Evolutionary conservation across 37 sponge, comb jelly and placozoan genomes (phyloP).

Genomic region (Chondrosia reniformis): DNA sequence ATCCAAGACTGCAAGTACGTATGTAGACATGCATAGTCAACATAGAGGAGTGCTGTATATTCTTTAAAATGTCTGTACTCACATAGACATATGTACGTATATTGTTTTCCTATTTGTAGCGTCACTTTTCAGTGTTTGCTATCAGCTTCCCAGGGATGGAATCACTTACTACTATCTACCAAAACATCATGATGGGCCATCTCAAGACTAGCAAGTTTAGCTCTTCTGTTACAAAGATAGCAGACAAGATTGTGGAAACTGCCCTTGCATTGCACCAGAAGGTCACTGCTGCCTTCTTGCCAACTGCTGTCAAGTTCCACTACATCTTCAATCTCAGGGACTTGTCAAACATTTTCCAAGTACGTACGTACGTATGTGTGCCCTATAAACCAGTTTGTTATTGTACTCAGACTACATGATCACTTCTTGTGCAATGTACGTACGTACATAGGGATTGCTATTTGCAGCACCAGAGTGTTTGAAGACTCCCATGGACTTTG

Average conservation of each 20-base stretch:
- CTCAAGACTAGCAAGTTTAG: slow-evolving; percentile 58
- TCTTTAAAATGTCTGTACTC: not conserved
- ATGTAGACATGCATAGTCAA: not conserved
- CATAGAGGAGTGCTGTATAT: not conserved
- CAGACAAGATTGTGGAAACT: slow-evolving; percentile 77
- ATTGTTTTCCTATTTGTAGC: slow-evolving; percentile 25
- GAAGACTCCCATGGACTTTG: slow-evolving; percentile 85
- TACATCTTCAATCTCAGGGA: slow-evolving; percentile 98
- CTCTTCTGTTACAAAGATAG: slow-evolving; percentile 44
- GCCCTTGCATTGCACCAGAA: slow-evolving; percentile 85
- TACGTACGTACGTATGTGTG: slow-evolving; percentile 14
- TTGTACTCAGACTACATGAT: not conserved
- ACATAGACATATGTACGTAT: not conserved
- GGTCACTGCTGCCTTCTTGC: slow-evolving; percentile 75
- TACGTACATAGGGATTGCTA: slow-evolving; percentile 70
- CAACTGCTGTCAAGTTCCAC: slow-evolving; percentile 99
- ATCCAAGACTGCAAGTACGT: slow-evolving; percentile 78
- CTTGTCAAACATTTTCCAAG: slow-evolving; percentile 96
- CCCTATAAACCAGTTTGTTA: not conserved
- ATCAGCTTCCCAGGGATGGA: slow-evolving; percentile 90
- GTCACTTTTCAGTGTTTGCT: slow-evolving; percentile 98
- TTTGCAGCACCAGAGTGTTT: slow-evolving; percentile 66
- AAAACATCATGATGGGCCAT: slow-evolving; percentile 82
- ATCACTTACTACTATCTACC: slow-evolving; percentile 90
- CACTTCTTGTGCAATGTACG: not conserved